Evolutionary conservation across 2,888 invertebrate genomes (phyloP), one percentile per base, ranked within the genome.

Genomic region (Phortica okadai): DNA sequence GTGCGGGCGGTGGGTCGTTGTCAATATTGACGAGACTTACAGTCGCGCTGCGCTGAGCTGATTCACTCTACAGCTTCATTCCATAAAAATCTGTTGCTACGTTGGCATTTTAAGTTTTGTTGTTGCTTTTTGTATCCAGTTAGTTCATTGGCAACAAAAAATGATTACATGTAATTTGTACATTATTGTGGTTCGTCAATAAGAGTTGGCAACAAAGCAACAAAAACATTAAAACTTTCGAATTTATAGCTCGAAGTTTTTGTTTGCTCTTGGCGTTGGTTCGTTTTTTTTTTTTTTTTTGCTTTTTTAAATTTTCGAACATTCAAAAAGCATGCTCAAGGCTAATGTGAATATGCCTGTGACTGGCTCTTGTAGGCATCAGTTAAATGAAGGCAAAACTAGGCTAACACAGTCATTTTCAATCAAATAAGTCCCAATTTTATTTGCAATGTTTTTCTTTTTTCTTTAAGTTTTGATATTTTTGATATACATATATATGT

Each of bases 171-270:
- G 67, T 70, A 21, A 70, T 59, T 76, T 75, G 54, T 56, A 50
- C 77, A 82, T 21, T 21, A 81, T 83, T 80, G 80, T 78, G 77
- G 80, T 81, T 80, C 83, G 76, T 78, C 79, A 42, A 62, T 70
- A 50, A 44, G 44, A 42, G 42, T 58, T 6, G n/a, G n/a, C 14
- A 59, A 42, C 14, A 59, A 73, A 76, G 73, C 77, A 82, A 77
- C 77, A 76, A 76, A 59, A 77, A 41, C 33, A 54, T 50, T 16
- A 25, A 50, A 72, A 69, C 84, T 85, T 85, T 85, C 88, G 87
- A 86, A 83, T 84, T 79, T 74, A 72, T 74, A 74, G 72, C 62
- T 66, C 33, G 14, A 16, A 8, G 14, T 11, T 16, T 21, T 21
- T 74, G 42, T 59, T 66, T 74, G 72, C 44, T 75, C 73, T 14